Evolutionary conservation across 2,888 invertebrate species (phyloP), one percentile per base, ranked within the genome.

Genomic region (Tetragonula carbonaria): DNA sequence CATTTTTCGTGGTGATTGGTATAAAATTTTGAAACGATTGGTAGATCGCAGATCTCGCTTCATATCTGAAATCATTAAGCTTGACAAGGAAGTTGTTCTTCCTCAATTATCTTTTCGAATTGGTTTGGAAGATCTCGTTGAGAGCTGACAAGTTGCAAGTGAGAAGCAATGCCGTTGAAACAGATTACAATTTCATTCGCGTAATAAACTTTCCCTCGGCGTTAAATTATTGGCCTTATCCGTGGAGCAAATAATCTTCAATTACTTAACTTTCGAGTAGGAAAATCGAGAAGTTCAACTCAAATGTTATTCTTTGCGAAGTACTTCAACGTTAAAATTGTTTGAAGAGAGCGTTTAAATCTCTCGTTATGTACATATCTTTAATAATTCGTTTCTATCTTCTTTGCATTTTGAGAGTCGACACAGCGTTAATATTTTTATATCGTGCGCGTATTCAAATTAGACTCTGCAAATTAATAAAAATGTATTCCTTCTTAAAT

Each of bases 291-390:
- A n/a, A 38, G n/a, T 65, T 53, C n/a, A 38, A 38, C 38, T 51
- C 38, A 74, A 65, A 65, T 73, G 65, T 74, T 65, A 74, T 74
- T 53, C 74, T 55, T 74, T 18, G 33, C 16, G 13, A 74, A 74
- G 74, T 74, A 50, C 38, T 66, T 65, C 53, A 21, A 13, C n/a
- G 65, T 74, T 74, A 66, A 65, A 74, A 66, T 74, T 66, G 13
- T 74, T 63, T 53, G 74, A 45, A 18, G 5, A 33, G 74, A 50
- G n/a, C 33, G 51, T 51, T 63, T 63, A n/a, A 53, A 65, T 51
- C 63, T 51, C 62, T 63, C 72, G 11, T 72, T 59, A 59, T 23
- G 23, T 50, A 45, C 72, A 63, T 33, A 65, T 33, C 53, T 74
- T 38, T 33, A 16, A 65, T 23, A 33, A 65, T 16, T 65, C 33